These are phyloP conservation scores for Zonitis immaculata DNA, from an alignment of 2,888 invertebrate species.

Conservation along the genomic window DNA sequence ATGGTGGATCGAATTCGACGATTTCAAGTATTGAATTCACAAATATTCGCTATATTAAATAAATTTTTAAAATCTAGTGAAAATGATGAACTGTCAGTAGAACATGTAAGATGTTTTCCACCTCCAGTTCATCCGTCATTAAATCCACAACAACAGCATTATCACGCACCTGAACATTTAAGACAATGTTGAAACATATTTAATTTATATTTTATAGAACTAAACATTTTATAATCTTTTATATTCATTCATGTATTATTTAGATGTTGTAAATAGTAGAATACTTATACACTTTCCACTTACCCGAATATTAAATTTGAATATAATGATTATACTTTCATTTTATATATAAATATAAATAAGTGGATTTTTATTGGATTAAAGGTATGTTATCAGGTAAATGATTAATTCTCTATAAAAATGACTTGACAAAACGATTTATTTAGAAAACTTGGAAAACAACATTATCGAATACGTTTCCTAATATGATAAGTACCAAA, in stretches of 20 bases:
- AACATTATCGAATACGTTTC: slow-evolving; percentile 20
- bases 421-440: background rate
- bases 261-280: background rate
- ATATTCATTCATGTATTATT: slow-evolving; percentile 7
- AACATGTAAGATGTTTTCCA: slow-evolving; percentile 95
- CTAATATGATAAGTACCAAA: slow-evolving; percentile 38
- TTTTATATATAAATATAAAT: background rate
- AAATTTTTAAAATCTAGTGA: slow-evolving; percentile 88
- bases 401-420: background rate
- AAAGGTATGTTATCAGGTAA: background rate
- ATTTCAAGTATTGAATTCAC: slow-evolving; percentile 97
- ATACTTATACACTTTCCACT: background rate
- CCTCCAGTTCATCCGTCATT: slow-evolving; percentile 81
- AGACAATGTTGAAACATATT: slow-evolving; percentile 42
- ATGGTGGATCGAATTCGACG: slow-evolving; percentile 97
- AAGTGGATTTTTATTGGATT: background rate
- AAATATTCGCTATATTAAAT: slow-evolving; percentile 93
- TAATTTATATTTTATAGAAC: slow-evolving; percentile 18
- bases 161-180: slow-evolving; percentile 58
- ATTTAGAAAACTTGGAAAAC: background rate
- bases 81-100: slow-evolving; percentile 80
- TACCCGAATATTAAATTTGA: background rate
- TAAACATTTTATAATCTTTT: slow-evolving; percentile 27
- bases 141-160: slow-evolving; percentile 53
- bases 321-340: background rate